Base-by-base conservation (phyloP, 2,888 invertebrate species). In the Desoria tigrina region DNA sequence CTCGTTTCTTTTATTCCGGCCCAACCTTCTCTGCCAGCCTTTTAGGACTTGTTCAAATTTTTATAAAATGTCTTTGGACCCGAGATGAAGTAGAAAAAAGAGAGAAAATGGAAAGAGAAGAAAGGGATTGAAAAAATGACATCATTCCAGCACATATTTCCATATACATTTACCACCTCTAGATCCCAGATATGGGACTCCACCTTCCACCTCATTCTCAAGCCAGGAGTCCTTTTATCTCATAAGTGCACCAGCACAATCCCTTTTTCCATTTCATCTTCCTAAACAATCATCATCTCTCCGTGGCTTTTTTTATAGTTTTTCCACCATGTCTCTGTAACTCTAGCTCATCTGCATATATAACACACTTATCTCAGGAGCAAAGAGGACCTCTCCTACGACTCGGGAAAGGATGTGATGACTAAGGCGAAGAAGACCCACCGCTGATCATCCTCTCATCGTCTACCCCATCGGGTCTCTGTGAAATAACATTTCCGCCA, bases 261-360 rank as follows among this genome's bases (percentile, higher is more conserved):
- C n/a, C 16, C 26, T 51, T 26, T 51, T 51, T 24, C 26, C 51
- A 51, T 51, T 51, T 51, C 51, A 51, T 51, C 51, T 24, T 51
- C 16, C 51, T 51, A 51, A 51, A 51, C 51, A 51, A 51, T 51
- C 51, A 51, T 51, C 24, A 24, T 51, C 26, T 51, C 21, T 11
- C 39, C 7, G 51, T 24, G 16, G 51, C 6, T 24, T 51, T 51
- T n/a, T 51, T 51, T 51, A 51, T 51, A 26, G 26, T 7, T 26
- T 51, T 14, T 7, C 51, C 21, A 51, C 23, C 21, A 18, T 9
- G n/a, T 16, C 51, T 51, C 51, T 9, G 24, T 24, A 23, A 24
- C 26, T 7, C 23, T 9, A 51, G 24, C 26, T 51, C 51, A 51
- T 51, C 51, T 51, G 51, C 51, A 51, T 51, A n/a, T n/a, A 45